Percentiles rank a stretch among this genome's conserved stretches.
Evolutionary conservation across 2,113 vertebrate genomes (phyloP).

Genomic region (Burhinus bistriatus): DNA sequence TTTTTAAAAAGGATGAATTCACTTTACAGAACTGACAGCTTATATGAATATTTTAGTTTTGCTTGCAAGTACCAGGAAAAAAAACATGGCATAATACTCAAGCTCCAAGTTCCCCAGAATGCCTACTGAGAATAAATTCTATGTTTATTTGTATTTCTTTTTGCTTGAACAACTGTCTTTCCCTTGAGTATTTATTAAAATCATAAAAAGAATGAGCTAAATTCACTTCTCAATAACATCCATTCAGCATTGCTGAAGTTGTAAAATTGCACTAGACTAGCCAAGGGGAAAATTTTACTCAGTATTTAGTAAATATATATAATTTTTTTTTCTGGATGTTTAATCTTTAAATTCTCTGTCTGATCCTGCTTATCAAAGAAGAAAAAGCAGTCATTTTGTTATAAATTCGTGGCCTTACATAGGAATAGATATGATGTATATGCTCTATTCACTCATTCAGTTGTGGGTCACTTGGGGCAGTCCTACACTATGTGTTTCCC

Average conservation of each 20-base stretch:
- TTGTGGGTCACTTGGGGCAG: not conserved
- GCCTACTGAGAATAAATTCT: slow-evolving; percentile 40
- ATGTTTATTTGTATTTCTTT: slow-evolving; percentile 62
- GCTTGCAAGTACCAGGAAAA: slow-evolving; percentile 16
- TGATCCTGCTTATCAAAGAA: slow-evolving; percentile 22
- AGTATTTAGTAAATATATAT: slow-evolving; percentile 41
- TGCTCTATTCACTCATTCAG: not conserved
- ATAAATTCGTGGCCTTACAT: not conserved
- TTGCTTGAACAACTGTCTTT: slow-evolving; percentile 51
- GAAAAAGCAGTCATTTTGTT: not conserved
- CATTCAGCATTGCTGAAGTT: slow-evolving; percentile 56
- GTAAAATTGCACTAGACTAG: slow-evolving; percentile 46
- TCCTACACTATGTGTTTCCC: not conserved
- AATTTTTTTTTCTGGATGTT: not conserved
- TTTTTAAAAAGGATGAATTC: slow-evolving; percentile 30
- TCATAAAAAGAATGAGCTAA: slow-evolving; percentile 62
- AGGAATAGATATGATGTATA: not conserved
- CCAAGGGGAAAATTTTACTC: slow-evolving; percentile 50
- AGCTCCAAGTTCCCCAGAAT: slow-evolving; percentile 3
- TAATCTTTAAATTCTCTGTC: slow-evolving; percentile 19
- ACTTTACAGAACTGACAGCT: not conserved
- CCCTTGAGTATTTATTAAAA: slow-evolving; percentile 63
- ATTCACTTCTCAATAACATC: slow-evolving; percentile 51
- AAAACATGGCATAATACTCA: not conserved
- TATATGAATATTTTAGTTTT: slow-evolving; percentile 52